Evolutionary conservation across 2,113 vertebrate genomes (phyloP), one percentile per base, ranked within the genome.

Genomic region (Passer montanus): DNA sequence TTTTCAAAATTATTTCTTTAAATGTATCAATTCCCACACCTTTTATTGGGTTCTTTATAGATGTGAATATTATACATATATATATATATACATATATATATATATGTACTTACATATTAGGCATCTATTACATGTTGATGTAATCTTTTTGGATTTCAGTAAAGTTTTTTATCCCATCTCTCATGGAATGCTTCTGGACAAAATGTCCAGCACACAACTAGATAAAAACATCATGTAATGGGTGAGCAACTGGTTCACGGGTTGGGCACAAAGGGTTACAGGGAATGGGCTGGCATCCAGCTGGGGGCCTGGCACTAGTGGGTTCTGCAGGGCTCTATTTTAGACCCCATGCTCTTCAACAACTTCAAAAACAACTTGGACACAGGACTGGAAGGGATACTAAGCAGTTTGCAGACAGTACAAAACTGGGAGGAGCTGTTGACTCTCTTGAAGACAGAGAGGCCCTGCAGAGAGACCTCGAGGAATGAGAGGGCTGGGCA

Each of bases 191-290:
- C 24, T 89, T 60, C 7, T 68, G n/a, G 20, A 60, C 6, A 75
- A 44, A 46, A 60, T n/a, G 15, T 39, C 46, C 33, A 46, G 44
- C 37, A 39, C 24, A n/a, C 12, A 33, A 3, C 19, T 74, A 33
- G 44, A 74, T 52, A 59, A 74, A 66, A 27, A 19, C 44, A 16
- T 59, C 19, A 12, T 59, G 28, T 7, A 12, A 5, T 52, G 19
- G 8, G 15, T 50, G 27, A 67, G 68, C 33, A 59, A 1, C 28
- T 59, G 60, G 59, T 11, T 74, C 60, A 28, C 0, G 0, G 28
- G 19, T 44, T 0, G 0, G 53, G 19, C 23, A 59, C 15, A 39
- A 24, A 74, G 52, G 13, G 28, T 74, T 46, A n/a, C 28, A 46
- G 37, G 46, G 37, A 44, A 16, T 58, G 31, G 22, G 44, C 27